Conservation (phyloP, 2,113 vertebrate genomes). For the Willisornis vidua region DNA sequence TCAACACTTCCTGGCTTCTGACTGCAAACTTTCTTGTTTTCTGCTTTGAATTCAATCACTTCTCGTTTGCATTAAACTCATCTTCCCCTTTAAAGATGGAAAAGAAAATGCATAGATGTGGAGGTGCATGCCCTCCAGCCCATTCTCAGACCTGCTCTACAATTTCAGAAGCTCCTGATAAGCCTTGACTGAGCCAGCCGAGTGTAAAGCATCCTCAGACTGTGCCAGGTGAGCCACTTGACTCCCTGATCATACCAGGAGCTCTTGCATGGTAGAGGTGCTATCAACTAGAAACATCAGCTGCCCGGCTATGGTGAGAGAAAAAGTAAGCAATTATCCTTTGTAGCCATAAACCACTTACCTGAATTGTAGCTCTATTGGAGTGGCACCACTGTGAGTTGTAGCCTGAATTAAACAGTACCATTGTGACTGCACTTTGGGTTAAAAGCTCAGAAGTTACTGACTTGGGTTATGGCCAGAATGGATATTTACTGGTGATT, state of each 20-base stretch:
- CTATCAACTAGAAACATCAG: neutral
- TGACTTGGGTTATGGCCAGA: neutral
- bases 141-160: neutral
- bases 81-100: slow-evolving; percentile 8
- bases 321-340: neutral
- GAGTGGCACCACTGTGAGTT: neutral
- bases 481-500: neutral
- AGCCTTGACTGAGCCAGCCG: neutral
- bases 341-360: neutral
- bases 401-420: neutral
- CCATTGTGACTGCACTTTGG: neutral
- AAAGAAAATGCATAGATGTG: neutral
- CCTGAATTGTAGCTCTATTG: neutral
- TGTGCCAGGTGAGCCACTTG: neutral
- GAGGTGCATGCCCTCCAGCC: rapidly evolving
- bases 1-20: neutral
- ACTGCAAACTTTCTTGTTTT: neutral
- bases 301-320: neutral
- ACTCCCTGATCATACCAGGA: neutral
- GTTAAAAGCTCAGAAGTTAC: neutral
- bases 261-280: neutral
- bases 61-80: neutral
- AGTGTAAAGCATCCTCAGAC: neutral
- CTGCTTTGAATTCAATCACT: neutral
- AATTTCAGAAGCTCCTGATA: neutral